These are phyloP conservation scores for Cordylochernes scorpioides DNA, from an alignment of 2,888 invertebrate species.

Conservation along the genomic window DNA sequence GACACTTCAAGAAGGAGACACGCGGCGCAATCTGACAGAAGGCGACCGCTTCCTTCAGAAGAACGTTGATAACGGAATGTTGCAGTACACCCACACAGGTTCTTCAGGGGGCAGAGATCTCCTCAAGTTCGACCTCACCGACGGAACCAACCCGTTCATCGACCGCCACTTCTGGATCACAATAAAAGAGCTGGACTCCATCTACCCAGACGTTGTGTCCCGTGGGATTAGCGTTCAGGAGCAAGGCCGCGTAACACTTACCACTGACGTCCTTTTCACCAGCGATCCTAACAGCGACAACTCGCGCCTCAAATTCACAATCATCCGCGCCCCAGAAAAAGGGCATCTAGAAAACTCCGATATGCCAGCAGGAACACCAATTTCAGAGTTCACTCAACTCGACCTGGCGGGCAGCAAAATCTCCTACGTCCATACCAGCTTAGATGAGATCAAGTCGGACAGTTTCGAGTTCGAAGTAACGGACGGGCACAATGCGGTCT, in stretches of 20 bases:
- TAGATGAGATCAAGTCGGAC: slow-evolving; percentile 21
- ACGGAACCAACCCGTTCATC: slow-evolving; percentile 21
- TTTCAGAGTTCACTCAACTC: slow-evolving; percentile 20
- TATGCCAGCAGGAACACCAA: slow-evolving; percentile 17
- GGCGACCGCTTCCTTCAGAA: slow-evolving; percentile 21
- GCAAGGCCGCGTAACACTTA: slow-evolving; percentile 19
- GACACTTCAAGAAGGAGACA: slow-evolving; percentile 4
- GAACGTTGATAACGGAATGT: slow-evolving; percentile 19
- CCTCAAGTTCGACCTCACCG: slow-evolving; percentile 22
- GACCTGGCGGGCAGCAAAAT: slow-evolving; percentile 22
- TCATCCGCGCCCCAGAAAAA: slow-evolving; percentile 20
- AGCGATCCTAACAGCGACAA: slow-evolving; percentile 20
- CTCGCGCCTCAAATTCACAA: slow-evolving; percentile 18
- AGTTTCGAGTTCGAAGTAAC: slow-evolving; percentile 23
- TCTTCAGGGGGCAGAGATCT: slow-evolving; percentile 20
- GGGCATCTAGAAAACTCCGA: slow-evolving; percentile 20
- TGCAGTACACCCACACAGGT: slow-evolving; percentile 20
- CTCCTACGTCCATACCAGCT: slow-evolving; percentile 20
- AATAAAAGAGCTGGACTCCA: slow-evolving; percentile 19
- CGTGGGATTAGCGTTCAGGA: slow-evolving; percentile 21
- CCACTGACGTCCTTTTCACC: slow-evolving; percentile 20
- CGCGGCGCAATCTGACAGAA: slow-evolving; percentile 17
- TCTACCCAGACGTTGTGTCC: slow-evolving; percentile 20
- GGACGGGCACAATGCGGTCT: slow-evolving; percentile 20
- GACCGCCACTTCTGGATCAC: slow-evolving; percentile 21